Conservation (phyloP, 2,113 vertebrate species). For the Trachemys scripta region DNA sequence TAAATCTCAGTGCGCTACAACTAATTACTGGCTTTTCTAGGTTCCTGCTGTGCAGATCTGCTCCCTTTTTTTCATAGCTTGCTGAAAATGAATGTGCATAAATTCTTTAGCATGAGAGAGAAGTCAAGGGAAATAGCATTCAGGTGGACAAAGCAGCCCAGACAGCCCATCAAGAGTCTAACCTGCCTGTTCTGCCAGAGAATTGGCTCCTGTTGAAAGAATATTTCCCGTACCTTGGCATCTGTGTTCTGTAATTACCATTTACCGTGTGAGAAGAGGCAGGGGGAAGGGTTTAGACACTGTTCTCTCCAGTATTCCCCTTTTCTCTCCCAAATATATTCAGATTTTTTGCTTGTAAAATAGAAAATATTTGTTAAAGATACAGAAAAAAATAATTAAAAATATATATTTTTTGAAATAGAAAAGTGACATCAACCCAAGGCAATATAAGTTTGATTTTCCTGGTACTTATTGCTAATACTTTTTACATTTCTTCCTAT, state of each 20-base stretch:
- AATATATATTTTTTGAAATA: background rate
- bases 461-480: background rate
- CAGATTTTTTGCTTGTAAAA: background rate
- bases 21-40: constrained; percentile 20
- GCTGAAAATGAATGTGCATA: background rate
- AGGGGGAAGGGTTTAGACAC: fast-evolving
- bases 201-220: background rate
- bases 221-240: background rate
- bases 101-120: background rate
- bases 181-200: background rate
- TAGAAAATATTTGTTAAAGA: background rate
- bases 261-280: fast-evolving
- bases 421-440: background rate
- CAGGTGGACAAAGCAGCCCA: background rate
- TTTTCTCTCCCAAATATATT: fast-evolving
- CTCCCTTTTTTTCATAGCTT: background rate
- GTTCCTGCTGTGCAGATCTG: background rate
- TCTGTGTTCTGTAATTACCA: background rate
- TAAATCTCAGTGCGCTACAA: background rate
- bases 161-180: background rate
- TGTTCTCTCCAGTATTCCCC: fast-evolving
- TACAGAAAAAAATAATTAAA: background rate
- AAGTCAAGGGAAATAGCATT: background rate
- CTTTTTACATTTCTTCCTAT: background rate
- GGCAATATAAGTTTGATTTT: background rate